Evolutionary conservation across 2,113 vertebrate species (phyloP), one percentile per base, ranked within the genome.

Genomic region (Ailuropoda melanoleuca): DNA sequence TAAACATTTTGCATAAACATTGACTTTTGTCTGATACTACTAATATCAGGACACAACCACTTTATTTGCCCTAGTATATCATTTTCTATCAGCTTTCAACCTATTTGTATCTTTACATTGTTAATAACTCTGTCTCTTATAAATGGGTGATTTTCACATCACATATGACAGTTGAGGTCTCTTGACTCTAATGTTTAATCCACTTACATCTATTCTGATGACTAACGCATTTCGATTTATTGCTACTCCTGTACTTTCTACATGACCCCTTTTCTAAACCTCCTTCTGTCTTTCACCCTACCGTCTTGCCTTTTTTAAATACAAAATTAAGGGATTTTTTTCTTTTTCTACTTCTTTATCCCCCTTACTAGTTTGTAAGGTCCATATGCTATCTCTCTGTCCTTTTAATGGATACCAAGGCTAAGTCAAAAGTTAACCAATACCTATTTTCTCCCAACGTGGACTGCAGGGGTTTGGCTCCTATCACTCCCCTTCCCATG

Each of bases 401-500:
- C 29, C 4, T 17, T 68, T 66, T 66, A 48, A 46, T n/a, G 0
- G 26, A 55, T 93, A 60, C 39, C 66, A 80, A 68, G 60, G 29
- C 37, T 91, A 26, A 81, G 48, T 85, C 14, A 48, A 24, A 90
- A 60, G 50, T 39, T 62, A 87, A 29, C 6, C 13, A 74, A 31
- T 4, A 18, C 26, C 6, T 74, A 37, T 31, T 50, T 31, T 60
- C 11, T 56, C 58, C 46, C 31, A 70, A 62, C 3, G 34, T 50
- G 31, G 21, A 31, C 46, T 19, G 15, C 56, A 11, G 53, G 9
- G 31, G 21, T 29, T 29, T 48, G 93, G 50, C 60, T 48, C 9
- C 13, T 34, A 21, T 3, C n/a, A 2, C 1, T 18, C 13, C 68
- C 46, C 29, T 3, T 18, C 21, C 26, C 39, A 37, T 0, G 0